phyloP scores from a whole-genome alignment of 2,797 vertebrate genomes.

The Poecilia picta region DNA sequence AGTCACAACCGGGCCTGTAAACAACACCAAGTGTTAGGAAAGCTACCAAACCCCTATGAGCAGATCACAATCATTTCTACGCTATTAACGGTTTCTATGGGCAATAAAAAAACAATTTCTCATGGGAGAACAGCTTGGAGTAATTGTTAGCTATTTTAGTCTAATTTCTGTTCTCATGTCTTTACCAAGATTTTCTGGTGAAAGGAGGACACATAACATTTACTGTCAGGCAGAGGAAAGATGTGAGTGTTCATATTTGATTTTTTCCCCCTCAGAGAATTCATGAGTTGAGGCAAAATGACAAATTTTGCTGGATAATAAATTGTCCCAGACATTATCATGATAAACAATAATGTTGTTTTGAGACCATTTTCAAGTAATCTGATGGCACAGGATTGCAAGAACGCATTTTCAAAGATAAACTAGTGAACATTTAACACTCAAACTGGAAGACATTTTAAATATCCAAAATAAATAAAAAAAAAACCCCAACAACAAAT shows the following conservation, averaged over 20 bases:
- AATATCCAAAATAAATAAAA: too few relatives aligned
- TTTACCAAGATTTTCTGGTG: not conserved
- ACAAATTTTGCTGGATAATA: too few relatives aligned
- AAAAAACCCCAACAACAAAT: too few relatives aligned
- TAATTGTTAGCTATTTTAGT: not conserved
- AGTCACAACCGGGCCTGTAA: conserved; percentile 78
- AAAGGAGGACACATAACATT: not conserved
- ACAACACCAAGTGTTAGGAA: conserved; percentile 7
- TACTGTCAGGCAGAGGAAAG: not conserved
- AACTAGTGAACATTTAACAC: too few relatives aligned
- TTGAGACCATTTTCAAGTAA: too few relatives aligned
- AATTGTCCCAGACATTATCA: too few relatives aligned
- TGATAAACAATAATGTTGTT: too few relatives aligned
- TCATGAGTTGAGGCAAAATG: too few relatives aligned
- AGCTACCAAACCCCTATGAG: not conserved
- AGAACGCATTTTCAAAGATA: too few relatives aligned
- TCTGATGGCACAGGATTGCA: too few relatives aligned
- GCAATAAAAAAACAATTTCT: not conserved
- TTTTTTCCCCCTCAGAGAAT: not conserved
- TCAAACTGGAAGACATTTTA: too few relatives aligned
- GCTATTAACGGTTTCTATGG: not conserved
- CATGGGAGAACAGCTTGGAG: not conserved
- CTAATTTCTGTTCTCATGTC: not conserved
- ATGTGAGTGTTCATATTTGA: not conserved
- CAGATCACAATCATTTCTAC: not conserved